Conservation (phyloP, 1,140 invertebrate genomes). For the Drosophila tsacasi region DNA sequence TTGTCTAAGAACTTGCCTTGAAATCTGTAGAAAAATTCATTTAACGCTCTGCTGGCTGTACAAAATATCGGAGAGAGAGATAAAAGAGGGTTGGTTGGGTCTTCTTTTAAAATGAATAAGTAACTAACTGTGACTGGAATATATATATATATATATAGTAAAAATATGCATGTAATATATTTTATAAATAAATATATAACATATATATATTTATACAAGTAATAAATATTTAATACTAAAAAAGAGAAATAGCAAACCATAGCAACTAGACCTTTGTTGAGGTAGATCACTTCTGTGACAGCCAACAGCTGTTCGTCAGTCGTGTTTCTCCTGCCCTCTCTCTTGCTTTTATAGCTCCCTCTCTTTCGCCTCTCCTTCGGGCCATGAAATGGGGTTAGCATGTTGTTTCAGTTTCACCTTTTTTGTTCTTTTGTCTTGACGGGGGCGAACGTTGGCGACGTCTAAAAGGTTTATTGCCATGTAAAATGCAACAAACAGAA, state of each 20-base stretch:
- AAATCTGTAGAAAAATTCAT: conserved; percentile 53
- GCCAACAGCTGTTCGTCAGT: conserved; percentile 71
- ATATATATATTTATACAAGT: too few species aligned
- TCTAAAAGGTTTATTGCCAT: conserved; percentile 42
- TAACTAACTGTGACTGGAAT: conserved; percentile 41
- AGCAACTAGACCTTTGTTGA: conserved; percentile 41
- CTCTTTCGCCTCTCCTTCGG: conserved; percentile 25
- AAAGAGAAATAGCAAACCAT: conserved; percentile 6
- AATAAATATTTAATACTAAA: conserved; percentile 3
- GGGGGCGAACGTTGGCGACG: conserved; percentile 21
- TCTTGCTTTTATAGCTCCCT: conserved; percentile 1
- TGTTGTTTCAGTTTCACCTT: conserved; percentile 56
- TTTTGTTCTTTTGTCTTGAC: conserved; percentile 30
- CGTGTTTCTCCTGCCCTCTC: conserved; percentile 3
- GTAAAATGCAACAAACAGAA: conserved; percentile 54
- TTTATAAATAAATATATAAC: not conserved
- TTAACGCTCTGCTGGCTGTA: conserved; percentile 60
- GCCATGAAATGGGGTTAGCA: conserved; percentile 70
- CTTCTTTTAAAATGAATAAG: conserved; percentile 13
- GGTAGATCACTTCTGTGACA: conserved; percentile 66
- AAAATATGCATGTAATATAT: not conserved
- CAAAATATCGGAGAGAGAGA: conserved; percentile 4
- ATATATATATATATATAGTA: not conserved
- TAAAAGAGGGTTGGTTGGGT: conserved; percentile 16
- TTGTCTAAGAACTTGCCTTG: conserved; percentile 35